phyloP scores from a whole-genome alignment of 2,113 vertebrate species.

The Siniperca chuatsi region DNA sequence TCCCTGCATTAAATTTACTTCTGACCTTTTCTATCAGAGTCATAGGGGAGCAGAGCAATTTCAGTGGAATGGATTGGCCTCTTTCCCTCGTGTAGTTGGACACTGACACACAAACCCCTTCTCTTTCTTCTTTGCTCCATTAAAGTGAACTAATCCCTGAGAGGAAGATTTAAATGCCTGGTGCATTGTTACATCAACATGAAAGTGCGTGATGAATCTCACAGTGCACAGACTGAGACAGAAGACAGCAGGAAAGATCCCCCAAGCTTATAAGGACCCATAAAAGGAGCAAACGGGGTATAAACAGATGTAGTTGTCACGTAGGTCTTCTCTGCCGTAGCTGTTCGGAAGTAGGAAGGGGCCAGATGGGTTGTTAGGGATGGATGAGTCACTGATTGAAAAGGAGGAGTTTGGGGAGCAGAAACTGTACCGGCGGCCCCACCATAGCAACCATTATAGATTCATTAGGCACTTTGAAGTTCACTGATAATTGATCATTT shows the following conservation, averaged over 20 bases:
- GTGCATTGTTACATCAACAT: slow-evolving; percentile 46
- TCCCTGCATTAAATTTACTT: slow-evolving; percentile 66
- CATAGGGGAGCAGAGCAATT: slow-evolving; percentile 36
- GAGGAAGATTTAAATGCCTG: neutral
- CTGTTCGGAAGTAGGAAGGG: slow-evolving; percentile 18
- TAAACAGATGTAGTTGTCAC: slow-evolving; percentile 40
- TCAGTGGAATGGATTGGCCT: slow-evolving; percentile 43
- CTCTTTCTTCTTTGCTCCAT: slow-evolving; percentile 9
- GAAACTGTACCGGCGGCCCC: slow-evolving; percentile 2
- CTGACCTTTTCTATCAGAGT: slow-evolving; percentile 81
- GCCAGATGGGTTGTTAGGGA: slow-evolving; percentile 51
- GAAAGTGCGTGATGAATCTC: slow-evolving; percentile 28
- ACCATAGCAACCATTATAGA: slow-evolving; percentile 24
- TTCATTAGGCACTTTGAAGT: slow-evolving; percentile 45
- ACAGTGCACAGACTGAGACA: slow-evolving; percentile 1
- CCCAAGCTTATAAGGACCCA: slow-evolving; percentile 9
- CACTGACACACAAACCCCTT: neutral
- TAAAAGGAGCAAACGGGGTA: slow-evolving; percentile 31
- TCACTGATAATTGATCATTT: slow-evolving; percentile 56
- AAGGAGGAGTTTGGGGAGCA: slow-evolving; percentile 32
- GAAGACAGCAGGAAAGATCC: slow-evolving; percentile 1
- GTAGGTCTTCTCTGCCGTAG: slow-evolving; percentile 14
- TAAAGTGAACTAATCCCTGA: slow-evolving; percentile 25
- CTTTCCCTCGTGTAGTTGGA: slow-evolving; percentile 17
- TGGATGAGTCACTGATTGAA: slow-evolving; percentile 51